Conservation (phyloP, 1,140 invertebrate species). For the Drosophila prosaltans region DNA sequence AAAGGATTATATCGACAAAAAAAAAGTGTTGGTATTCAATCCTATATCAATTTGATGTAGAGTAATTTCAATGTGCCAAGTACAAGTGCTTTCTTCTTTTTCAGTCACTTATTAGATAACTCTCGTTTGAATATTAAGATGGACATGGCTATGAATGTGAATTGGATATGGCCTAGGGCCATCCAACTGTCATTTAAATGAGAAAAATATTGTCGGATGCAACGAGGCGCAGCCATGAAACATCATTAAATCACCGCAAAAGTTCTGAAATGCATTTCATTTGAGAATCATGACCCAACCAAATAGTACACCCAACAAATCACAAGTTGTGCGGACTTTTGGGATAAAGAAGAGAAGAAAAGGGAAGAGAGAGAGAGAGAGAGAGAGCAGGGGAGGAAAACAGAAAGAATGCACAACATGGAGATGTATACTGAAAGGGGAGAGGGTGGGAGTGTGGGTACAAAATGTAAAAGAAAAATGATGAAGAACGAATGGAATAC, state of each 20-base stretch:
- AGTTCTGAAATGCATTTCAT: conserved; percentile 74
- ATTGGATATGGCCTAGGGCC: neutral
- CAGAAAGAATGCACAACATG: no score
- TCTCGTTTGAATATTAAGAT: neutral
- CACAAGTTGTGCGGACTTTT: conserved; percentile 50
- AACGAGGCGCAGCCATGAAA: conserved; percentile 47
- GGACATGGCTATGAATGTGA: neutral
- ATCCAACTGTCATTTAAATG: conserved; percentile 5
- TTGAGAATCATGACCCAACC: conserved; percentile 64
- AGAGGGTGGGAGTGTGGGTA: no score
- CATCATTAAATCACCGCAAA: conserved; percentile 76
- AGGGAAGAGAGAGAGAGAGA: neutral
- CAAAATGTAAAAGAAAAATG: neutral
- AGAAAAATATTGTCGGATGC: conserved; percentile 38
- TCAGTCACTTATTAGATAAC: neutral
- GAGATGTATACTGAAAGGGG: no score
- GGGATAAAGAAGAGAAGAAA: neutral
- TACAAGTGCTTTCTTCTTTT: neutral
- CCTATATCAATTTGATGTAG: no score
- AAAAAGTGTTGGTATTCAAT: no score
- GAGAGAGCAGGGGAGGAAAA: neutral
- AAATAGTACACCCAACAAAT: conserved; percentile 53
- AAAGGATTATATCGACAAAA: no score
- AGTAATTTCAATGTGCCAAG: neutral
- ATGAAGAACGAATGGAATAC: conserved; percentile 32